Percentiles rank a stretch among this genome's conserved stretches.
Evolutionary conservation across 2,888 invertebrate genomes (phyloP).

Genomic region (Erebia epiphron): DNA sequence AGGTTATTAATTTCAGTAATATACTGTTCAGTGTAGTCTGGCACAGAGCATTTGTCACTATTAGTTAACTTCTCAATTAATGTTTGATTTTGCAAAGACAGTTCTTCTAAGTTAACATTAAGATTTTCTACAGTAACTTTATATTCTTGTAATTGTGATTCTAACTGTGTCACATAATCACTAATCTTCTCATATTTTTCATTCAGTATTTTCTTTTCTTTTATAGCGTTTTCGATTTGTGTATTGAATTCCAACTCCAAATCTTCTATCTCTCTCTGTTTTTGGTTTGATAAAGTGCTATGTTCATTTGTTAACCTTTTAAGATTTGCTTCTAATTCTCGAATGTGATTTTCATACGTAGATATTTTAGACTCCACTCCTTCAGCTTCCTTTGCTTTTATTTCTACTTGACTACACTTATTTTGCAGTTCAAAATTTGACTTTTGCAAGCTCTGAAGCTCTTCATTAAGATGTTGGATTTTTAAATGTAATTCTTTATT

Average conservation of each 20-base stretch:
- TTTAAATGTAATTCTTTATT: conserved; percentile 81
- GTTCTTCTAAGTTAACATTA: conserved; percentile 61
- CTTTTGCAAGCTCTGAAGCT: conserved; percentile 76
- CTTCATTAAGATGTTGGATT: conserved; percentile 76
- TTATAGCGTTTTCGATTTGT: conserved; percentile 73
- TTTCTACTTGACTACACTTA: conserved; percentile 60
- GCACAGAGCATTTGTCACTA: conserved; percentile 46
- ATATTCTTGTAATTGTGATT: conserved; percentile 64
- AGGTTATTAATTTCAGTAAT: conserved; percentile 83
- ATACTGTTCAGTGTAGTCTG: conserved; percentile 78
- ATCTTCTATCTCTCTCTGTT: conserved; percentile 71
- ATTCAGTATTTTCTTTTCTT: conserved; percentile 74
- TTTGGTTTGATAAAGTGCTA: conserved; percentile 67
- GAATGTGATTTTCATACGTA: conserved; percentile 64
- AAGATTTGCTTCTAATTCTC: conserved; percentile 70
- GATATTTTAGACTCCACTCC: conserved; percentile 56
- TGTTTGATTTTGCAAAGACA: conserved; percentile 62
- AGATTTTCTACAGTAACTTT: conserved; percentile 61
- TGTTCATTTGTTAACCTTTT: conserved; percentile 64
- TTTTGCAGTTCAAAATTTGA: conserved; percentile 70
- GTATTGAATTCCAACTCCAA: conserved; percentile 74
- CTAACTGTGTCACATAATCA: conserved; percentile 71
- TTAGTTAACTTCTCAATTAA: conserved; percentile 53
- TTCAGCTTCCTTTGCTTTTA: conserved; percentile 64
- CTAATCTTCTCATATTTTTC: conserved; percentile 76